Evolutionary conservation across 1,140 invertebrate genomes (phyloP).

Genomic region (Zaprionus ghesquierei): DNA sequence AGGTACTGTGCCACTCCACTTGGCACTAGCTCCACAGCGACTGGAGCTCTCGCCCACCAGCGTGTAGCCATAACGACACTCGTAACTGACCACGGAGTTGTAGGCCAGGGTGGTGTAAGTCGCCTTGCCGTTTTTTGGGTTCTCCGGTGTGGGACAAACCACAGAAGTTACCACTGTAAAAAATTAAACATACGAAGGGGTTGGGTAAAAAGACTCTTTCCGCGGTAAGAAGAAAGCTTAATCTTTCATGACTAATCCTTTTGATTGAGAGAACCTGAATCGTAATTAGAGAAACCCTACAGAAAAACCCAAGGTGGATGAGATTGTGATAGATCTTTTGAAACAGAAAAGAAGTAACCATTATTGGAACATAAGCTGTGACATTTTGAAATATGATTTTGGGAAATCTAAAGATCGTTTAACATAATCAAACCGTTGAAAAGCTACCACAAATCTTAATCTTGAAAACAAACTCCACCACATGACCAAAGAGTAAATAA

Average conservation of each 20-base stretch:
- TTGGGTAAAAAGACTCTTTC: neutral
- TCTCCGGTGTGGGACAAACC: slow-evolving; percentile 93
- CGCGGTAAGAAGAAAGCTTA: too few species aligned
- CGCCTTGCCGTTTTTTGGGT: slow-evolving; percentile 94
- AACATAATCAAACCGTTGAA: neutral
- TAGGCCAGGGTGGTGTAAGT: slow-evolving; percentile 96
- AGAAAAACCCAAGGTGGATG: too few species aligned
- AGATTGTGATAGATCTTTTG: too few species aligned
- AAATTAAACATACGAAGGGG: neutral
- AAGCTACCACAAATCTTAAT: slow-evolving; percentile 71
- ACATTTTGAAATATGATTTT: too few species aligned
- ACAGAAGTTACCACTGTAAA: slow-evolving; percentile 91
- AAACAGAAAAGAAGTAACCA: too few species aligned
- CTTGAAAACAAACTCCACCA: slow-evolving; percentile 27
- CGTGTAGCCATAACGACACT: slow-evolving; percentile 95
- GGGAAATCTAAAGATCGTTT: too few species aligned
- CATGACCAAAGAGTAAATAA: slow-evolving; percentile 60
- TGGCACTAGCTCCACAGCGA: slow-evolving; percentile 94
- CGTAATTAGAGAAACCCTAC: too few species aligned
- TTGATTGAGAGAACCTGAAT: too few species aligned
- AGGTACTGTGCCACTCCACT: slow-evolving; percentile 94
- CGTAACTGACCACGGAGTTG: slow-evolving; percentile 96
- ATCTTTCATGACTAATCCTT: too few species aligned
- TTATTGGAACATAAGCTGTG: too few species aligned
- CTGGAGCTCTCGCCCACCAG: slow-evolving; percentile 94